Evolutionary conservation across 2,797 vertebrate species (phyloP).

Genomic region (Pipistrellus kuhlii): DNA sequence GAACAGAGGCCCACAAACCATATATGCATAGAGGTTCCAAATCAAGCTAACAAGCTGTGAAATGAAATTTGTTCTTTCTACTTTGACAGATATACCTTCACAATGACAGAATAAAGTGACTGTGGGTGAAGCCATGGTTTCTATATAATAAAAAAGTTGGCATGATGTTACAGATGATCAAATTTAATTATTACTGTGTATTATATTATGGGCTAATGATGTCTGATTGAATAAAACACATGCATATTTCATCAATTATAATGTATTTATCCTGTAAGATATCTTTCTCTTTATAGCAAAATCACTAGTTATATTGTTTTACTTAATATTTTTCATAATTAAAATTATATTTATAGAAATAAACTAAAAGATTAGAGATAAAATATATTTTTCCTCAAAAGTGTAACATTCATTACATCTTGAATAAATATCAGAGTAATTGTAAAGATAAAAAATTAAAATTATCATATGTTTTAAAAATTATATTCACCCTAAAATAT

Average conservation of each 20-base stretch:
- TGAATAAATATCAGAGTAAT: conserved; percentile 9
- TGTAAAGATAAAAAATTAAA: not conserved
- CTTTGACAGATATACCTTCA: not conserved
- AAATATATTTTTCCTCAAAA: not conserved
- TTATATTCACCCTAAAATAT: conserved; percentile 15
- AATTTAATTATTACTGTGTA: not conserved
- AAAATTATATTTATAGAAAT: conserved; percentile 7
- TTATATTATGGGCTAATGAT: not conserved
- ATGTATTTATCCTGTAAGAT: not conserved
- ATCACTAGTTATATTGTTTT: conserved; percentile 4
- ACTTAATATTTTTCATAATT: not conserved
- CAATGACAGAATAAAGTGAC: conserved; percentile 27
- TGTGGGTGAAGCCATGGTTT: not conserved
- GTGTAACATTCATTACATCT: conserved; percentile 22
- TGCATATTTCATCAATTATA: not conserved
- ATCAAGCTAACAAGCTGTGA: not conserved
- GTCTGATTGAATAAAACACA: not conserved
- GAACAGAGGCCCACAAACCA: not conserved
- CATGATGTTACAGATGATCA: conserved; percentile 27
- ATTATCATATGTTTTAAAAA: not conserved
- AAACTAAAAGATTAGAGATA: not conserved
- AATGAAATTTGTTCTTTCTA: not conserved
- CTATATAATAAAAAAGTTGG: conserved; percentile 47
- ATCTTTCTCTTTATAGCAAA: conserved; percentile 26
- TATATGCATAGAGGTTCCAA: not conserved